These are phyloP conservation scores for Dermatemys mawii DNA, from an alignment of 2,113 vertebrate genomes.

Conservation along the genomic window DNA sequence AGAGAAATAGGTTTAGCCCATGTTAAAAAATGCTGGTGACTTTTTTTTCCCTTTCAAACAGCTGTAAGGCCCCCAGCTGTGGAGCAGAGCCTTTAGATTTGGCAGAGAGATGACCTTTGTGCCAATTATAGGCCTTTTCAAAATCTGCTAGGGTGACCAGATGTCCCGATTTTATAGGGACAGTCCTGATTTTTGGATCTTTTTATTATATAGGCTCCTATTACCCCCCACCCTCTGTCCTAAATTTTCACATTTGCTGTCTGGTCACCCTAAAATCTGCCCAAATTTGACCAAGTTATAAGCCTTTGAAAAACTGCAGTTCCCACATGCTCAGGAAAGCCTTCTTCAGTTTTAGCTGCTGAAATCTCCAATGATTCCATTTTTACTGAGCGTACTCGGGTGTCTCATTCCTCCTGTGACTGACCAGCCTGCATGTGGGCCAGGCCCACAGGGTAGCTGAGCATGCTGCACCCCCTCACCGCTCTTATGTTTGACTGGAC, in stretches of 20 bases:
- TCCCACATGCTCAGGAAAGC: neutral
- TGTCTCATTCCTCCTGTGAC: neutral
- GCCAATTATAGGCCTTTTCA: neutral
- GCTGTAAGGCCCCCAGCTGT: neutral
- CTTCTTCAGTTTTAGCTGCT: neutral
- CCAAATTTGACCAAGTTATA: too few relatives aligned
- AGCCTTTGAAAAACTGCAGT: neutral
- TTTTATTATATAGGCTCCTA: too few relatives aligned
- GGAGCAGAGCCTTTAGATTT: neutral
- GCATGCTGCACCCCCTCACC: too few relatives aligned
- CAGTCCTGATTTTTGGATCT: too few relatives aligned
- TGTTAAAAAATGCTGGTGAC: fast-evolving
- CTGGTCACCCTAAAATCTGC: too few relatives aligned
- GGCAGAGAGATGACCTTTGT: neutral
- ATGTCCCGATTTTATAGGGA: too few relatives aligned
- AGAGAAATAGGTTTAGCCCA: neutral
- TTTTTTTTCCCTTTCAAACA: neutral
- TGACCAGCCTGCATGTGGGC: neutral
- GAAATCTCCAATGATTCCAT: neutral
- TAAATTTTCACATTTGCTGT: too few relatives aligned
- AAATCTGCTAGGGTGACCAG: too few relatives aligned
- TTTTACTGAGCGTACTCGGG: neutral
- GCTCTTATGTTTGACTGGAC: neutral
- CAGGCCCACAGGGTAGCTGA: neutral
- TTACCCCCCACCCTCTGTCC: too few relatives aligned